Evolutionary conservation across 2,888 invertebrate genomes (phyloP).

Genomic region (Coelopa pilipes): DNA sequence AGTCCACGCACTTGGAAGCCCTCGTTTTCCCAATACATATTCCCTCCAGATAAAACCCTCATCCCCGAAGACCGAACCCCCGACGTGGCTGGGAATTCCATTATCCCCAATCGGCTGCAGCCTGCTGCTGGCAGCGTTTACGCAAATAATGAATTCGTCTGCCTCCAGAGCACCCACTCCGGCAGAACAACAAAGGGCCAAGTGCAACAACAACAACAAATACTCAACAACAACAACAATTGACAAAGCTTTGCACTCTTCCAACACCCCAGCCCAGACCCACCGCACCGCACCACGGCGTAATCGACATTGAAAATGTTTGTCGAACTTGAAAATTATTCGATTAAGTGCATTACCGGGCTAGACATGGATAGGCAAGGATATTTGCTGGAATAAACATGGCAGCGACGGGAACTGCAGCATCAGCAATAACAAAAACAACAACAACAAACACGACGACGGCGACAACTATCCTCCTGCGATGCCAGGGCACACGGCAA

Average conservation of each 20-base stretch:
- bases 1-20: not conserved
- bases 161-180: constrained; percentile 30
- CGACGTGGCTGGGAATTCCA: no score
- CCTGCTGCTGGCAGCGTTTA: constrained; percentile 28
- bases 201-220: not conserved
- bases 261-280: no score
- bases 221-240: no score
- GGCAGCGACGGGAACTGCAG: constrained; percentile 12
- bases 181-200: not conserved
- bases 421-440: constrained; percentile 18
- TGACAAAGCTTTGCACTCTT: no score
- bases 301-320: constrained; percentile 64
- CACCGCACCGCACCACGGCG: not conserved
- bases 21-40: not conserved
- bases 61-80: not conserved
- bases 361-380: constrained; percentile 40
- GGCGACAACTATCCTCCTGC: not conserved
- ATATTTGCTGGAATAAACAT: constrained; percentile 21
- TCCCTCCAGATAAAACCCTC: not conserved
- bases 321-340: constrained; percentile 66
- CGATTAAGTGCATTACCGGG: constrained; percentile 64
- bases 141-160: constrained; percentile 46
- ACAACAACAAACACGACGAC: not conserved
- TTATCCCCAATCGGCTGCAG: not conserved
- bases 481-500: no score